Evolutionary conservation across 2,888 invertebrate genomes (phyloP), one percentile per base, ranked within the genome.

Genomic region (Gymnosoma rotundatum): DNA sequence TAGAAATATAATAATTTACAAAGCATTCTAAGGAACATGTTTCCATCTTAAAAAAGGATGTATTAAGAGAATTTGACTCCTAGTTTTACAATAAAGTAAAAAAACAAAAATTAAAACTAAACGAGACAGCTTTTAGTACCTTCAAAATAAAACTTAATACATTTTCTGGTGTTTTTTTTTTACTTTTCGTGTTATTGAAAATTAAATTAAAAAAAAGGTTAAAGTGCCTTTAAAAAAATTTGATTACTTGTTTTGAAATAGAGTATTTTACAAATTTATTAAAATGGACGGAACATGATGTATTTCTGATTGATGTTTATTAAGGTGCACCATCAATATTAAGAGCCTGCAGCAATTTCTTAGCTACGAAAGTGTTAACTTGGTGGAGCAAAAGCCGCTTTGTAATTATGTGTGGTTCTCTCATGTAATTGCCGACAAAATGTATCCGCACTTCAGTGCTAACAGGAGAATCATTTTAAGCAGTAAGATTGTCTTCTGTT

Each of bases 341-440:
- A 16, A 36, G 45, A 63, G 83, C 90, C 89, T 88, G 86, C 86
- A 89, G 89, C 89, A 87, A 87, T 88, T 89, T 88, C 89, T 89
- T 83, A 82, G 86, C 86, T 86, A 89, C 91, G 90, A 91, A 92
- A 92, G 92, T 92, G 92, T 91, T 91, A 92, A 91, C 91, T 92
- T 89, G 90, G 91, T 90, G 87, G 89, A 89, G 87, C 48, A 87
- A 82, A 87, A 86, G 90, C 92, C 92, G 92, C 91, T 89, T 89
- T 92, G 88, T 92, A 92, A 92, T 92, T 92, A 92, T 89, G 88
- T 87, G 88, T 88, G 89, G 87, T 76, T 88, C 81, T 78, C 70
- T 78, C 69, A 56, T 78, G 90, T 91, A 92, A 92, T 92, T 92
- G 91, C 89, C 83, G 63, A 67, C 81, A 72, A 73, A 87, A 67